Evolutionary conservation across 1,140 invertebrate species (phyloP).

Genomic region (Psix sp.): DNA sequence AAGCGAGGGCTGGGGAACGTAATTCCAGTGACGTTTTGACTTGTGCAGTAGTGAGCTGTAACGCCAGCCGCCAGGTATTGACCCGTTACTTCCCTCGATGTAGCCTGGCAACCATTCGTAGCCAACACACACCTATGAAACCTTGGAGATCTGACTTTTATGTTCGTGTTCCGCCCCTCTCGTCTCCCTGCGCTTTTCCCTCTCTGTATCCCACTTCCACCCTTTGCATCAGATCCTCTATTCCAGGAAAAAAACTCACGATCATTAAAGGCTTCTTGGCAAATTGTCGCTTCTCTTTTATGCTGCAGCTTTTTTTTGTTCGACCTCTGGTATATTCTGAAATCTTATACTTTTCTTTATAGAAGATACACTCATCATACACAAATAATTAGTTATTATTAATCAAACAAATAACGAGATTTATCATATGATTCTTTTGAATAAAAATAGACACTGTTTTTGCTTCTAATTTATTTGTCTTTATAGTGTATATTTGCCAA

Average conservation of each 20-base stretch:
- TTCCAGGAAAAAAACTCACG: slow-evolving; percentile 68
- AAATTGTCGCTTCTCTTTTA: slow-evolving; percentile 65
- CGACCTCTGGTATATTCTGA: too few species aligned
- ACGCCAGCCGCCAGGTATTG: slow-evolving; percentile 71
- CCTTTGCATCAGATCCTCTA: slow-evolving; percentile 66
- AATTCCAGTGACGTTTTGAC: slow-evolving; percentile 68
- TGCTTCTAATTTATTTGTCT: too few species aligned
- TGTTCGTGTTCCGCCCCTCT: slow-evolving; percentile 32
- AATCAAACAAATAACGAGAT: too few species aligned
- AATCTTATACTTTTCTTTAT: too few species aligned
- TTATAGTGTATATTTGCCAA: too few species aligned
- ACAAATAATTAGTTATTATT: too few species aligned
- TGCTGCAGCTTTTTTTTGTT: slow-evolving; percentile 18
- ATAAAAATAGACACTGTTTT: too few species aligned
- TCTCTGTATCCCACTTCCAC: slow-evolving; percentile 48
- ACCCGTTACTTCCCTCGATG: slow-evolving; percentile 71
- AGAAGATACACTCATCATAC: too few species aligned
- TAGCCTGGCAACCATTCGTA: slow-evolving; percentile 71
- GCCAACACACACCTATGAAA: slow-evolving; percentile 74
- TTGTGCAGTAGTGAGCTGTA: slow-evolving; percentile 66
- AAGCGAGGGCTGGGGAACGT: slow-evolving; percentile 34
- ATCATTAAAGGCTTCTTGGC: slow-evolving; percentile 69
- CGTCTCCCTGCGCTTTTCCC: slow-evolving; percentile 21
- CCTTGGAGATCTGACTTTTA: slow-evolving; percentile 72
- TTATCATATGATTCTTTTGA: too few species aligned